A percentile compares a stretch with the other conserved stretches of the same genome.
phyloP scores from a whole-genome alignment of 1,140 invertebrate genomes.

The Drosophila baimaii region DNA sequence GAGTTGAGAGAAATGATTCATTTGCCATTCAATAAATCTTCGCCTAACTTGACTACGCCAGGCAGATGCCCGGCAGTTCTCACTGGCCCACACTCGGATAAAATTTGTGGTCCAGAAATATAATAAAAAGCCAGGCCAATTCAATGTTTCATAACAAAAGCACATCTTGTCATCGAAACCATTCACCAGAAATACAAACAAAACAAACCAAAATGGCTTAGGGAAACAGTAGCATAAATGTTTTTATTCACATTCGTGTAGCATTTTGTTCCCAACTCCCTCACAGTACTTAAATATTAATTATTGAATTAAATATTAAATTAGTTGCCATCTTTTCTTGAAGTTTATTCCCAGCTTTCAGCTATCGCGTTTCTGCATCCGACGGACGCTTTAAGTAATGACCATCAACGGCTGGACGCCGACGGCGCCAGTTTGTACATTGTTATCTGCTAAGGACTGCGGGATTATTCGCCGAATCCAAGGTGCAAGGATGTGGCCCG shows the following conservation, averaged over 20 bases:
- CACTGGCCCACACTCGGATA: conserved; percentile 17
- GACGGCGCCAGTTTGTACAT: conserved; percentile 75
- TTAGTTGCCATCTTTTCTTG: conserved; percentile 2
- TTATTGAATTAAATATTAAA: background rate
- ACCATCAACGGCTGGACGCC: conserved; percentile 59
- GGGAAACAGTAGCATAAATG: background rate
- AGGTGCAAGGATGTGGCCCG: conserved; percentile 51
- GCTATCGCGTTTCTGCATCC: conserved; percentile 50
- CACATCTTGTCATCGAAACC: background rate
- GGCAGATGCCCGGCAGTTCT: conserved; percentile 53
- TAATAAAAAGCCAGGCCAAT: background rate
- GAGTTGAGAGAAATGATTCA: conserved; percentile 67
- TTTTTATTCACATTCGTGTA: background rate
- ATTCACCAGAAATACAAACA: background rate
- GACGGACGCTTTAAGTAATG: conserved; percentile 75
- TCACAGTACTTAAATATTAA: background rate
- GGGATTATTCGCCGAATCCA: conserved; percentile 28
- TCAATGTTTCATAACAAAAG: background rate
- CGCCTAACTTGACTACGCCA: conserved; percentile 49
- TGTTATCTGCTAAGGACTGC: conserved; percentile 59
- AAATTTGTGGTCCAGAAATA: background rate
- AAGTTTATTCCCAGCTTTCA: conserved; percentile 19
- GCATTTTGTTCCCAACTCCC: background rate
- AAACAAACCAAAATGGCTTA: background rate
- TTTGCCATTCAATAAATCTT: conserved; percentile 80